phyloP scores from a whole-genome alignment of 2,797 vertebrate species.

The Xenops minutus region DNA sequence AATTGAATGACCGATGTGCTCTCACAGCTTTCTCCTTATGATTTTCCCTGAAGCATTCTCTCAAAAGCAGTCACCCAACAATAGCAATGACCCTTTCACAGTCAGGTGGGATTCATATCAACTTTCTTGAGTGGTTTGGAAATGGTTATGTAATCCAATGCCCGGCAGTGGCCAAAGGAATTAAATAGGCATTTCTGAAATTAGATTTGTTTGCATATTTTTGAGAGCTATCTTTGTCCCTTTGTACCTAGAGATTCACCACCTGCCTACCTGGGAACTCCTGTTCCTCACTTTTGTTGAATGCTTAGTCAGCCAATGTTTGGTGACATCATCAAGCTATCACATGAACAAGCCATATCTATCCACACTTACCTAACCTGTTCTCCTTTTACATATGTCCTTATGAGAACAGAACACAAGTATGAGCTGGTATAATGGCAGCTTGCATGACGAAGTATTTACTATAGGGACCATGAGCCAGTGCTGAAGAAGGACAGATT shows the following conservation, averaged over 20 bases:
- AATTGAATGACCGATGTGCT: not conserved
- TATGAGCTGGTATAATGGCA: not conserved
- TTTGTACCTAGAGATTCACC: not conserved
- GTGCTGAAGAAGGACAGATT: not conserved
- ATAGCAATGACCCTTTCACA: not conserved
- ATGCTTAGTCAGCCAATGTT: not conserved
- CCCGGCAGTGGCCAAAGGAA: not conserved
- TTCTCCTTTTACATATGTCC: not conserved
- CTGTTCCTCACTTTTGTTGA: not conserved
- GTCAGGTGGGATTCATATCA: not conserved
- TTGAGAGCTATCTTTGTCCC: not conserved
- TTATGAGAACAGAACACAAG: not conserved
- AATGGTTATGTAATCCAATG: accelerated
- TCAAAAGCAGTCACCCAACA: not conserved
- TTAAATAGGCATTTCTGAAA: not conserved
- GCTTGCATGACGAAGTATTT: not conserved
- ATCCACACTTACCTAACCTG: not conserved
- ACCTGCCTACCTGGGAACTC: not conserved
- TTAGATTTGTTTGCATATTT: not conserved
- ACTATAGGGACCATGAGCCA: not conserved
- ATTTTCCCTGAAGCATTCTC: not conserved
- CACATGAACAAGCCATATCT: not conserved
- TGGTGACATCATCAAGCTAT: not conserved
- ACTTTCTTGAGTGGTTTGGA: not conserved
- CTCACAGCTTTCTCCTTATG: not conserved